Evolutionary conservation across 2,797 vertebrate species (phyloP), one percentile per base, ranked within the genome.

Genomic region (Gadopsis marmoratus): DNA sequence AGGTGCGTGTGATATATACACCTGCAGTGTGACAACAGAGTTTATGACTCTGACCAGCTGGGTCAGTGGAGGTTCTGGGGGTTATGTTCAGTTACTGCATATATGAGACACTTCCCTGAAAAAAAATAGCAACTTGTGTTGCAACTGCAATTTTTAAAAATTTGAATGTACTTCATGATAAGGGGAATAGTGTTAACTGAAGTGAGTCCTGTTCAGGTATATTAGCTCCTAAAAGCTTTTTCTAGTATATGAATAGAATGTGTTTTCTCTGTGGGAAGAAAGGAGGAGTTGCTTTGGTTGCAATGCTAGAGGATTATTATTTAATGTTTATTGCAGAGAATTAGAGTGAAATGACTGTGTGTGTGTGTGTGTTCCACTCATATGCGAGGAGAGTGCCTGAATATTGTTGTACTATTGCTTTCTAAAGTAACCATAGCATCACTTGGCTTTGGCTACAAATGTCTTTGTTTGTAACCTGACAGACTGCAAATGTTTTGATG

Each of bases 81-180:
- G 80, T 88, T 84, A 31, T 60, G 63, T 83, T 87, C 54, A 60
- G 72, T 87, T 91, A 93, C 93, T 94, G 94, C 94, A 94, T 93
- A 93, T 90, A 88, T 69, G 74, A 87, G 76, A 88, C 54, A 45
- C 73, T 86, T 93, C 93, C 94, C 93, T 93, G 92, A 94, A 92
- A 65, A 65, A 26, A 84, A 81, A 77, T 66, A 79, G 84, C 84
- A 87, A 88, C 88, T 69, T 58, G 7, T 71, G 77, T 68, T 85
- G 89, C 89, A 63, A 85, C 86, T 78, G 88, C 77, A 71, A 71
- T 79, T 75, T 45, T 19, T 60, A 48, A 66, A 62, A 74, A 72
- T 76, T 79, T 41, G 33, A 54, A 83, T 50, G 60, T 66, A 64
- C 29, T 74, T 50, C 0, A 71, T 75, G 56, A 60, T 17, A 4